Conservation (phyloP, 2,797 vertebrate genomes). For the Kryptolebias ocellatus region DNA sequence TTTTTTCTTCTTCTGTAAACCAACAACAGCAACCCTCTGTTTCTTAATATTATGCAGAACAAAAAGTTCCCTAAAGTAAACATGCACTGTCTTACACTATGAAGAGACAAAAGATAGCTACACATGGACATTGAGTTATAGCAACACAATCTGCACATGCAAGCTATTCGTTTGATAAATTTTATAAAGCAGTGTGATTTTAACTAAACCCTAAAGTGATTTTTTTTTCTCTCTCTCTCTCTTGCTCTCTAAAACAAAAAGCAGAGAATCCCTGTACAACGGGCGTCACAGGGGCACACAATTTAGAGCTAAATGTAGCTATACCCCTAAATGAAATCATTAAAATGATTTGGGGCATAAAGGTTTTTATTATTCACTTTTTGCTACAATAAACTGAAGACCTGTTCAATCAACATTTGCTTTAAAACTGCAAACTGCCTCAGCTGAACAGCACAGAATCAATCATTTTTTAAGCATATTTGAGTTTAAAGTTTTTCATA, state of each 20-base stretch:
- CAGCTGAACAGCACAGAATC: neutral
- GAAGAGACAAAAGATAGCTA: conserved; percentile 61
- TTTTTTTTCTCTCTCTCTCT: neutral
- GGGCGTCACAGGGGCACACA: conserved; percentile 51
- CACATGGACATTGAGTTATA: conserved; percentile 78
- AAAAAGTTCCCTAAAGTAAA: conserved; percentile 72
- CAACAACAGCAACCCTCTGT: conserved; percentile 55
- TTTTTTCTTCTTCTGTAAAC: conserved; percentile 50
- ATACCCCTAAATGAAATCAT: conserved; percentile 38
- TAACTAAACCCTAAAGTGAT: conserved; percentile 43
- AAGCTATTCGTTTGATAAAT: conserved; percentile 68
- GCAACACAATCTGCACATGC: conserved; percentile 85
- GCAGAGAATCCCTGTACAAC: conserved; percentile 46
- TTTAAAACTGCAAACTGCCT: conserved; percentile 46
- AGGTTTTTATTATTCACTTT: conserved; percentile 42
- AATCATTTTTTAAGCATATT: conserved; percentile 11
- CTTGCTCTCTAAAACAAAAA: conserved; percentile 31
- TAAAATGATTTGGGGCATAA: conserved; percentile 48
- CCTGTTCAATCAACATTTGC: conserved; percentile 34
- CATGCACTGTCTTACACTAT: conserved; percentile 77
- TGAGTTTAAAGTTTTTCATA: conserved; percentile 29
- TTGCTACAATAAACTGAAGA: conserved; percentile 34
- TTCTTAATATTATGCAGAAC: conserved; percentile 65
- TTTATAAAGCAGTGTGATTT: conserved; percentile 45
- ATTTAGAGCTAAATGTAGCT: conserved; percentile 23